These are phyloP conservation scores for Cryptops parisi DNA, from an alignment of 2,888 invertebrate genomes.

Conservation along the genomic window DNA sequence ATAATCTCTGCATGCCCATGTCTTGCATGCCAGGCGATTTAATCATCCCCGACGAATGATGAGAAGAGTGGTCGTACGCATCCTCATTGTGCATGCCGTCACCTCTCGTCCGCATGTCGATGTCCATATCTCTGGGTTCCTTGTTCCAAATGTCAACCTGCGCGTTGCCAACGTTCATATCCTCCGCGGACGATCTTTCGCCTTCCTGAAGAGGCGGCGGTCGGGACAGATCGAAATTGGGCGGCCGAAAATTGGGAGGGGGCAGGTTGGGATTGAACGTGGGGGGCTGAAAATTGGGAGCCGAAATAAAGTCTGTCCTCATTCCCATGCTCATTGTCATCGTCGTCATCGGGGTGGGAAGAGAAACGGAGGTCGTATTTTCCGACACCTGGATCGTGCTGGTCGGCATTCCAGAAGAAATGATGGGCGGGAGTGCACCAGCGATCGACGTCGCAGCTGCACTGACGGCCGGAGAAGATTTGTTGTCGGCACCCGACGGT, in stretches of 20 bases:
- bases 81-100: neutral
- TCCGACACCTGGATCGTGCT: neutral
- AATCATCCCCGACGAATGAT: neutral
- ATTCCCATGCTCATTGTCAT: neutral
- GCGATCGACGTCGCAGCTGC: neutral
- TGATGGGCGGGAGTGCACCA: neutral
- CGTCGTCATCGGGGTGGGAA: neutral
- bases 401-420: neutral
- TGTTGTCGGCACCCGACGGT: neutral
- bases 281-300: conserved; percentile 2
- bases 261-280: conserved; percentile 7
- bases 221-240: neutral
- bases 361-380: neutral
- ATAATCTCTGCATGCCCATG: neutral
- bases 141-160: neutral
- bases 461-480: neutral
- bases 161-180: neutral
- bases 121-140: neutral
- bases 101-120: conserved; percentile 2
- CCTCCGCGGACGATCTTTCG: neutral
- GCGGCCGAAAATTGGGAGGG: conserved; percentile 1
- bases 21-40: neutral
- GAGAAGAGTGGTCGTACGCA: neutral
- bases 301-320: neutral
- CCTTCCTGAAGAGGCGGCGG: neutral